A percentile compares a stretch with the other conserved stretches of the same genome.
Conservation (phyloP, 2,113 vertebrate species). For the Brachyhypopomus gauderio region DNA sequence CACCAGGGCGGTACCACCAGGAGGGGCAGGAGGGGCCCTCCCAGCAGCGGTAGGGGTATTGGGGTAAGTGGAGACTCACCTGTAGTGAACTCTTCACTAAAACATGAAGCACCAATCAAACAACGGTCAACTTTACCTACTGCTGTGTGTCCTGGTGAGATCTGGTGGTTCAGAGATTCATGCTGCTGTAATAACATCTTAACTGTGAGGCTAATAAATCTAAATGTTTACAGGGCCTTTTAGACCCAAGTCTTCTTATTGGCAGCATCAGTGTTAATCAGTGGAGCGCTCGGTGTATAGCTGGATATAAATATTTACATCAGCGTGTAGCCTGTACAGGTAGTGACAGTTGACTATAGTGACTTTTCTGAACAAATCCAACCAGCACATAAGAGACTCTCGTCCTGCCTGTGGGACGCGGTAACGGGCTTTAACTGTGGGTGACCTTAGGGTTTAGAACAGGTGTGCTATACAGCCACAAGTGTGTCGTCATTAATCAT, state of each 20-base stretch:
- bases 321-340: too few species aligned
- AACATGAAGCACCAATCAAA: too few species aligned
- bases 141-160: too few species aligned
- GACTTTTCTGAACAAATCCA: background rate
- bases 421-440: conserved; percentile 13
- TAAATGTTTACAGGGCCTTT: background rate
- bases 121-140: too few species aligned
- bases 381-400: background rate
- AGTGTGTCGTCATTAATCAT: conserved; percentile 16
- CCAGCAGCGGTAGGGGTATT: background rate
- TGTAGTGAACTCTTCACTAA: too few species aligned
- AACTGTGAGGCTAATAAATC: too few species aligned
- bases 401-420: background rate
- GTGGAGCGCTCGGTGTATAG: too few species aligned
- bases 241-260: background rate
- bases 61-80: too few species aligned
- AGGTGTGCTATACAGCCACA: conserved; percentile 26
- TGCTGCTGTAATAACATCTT: too few species aligned
- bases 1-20: background rate
- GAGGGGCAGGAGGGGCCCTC: background rate
- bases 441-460: conserved; percentile 3
- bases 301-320: too few species aligned
- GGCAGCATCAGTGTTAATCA: too few species aligned
- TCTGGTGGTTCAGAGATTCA: too few species aligned
- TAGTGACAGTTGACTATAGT: background rate